These are phyloP conservation scores for Papilio demoleus DNA, from an alignment of 2,888 invertebrate genomes.

Conservation along the genomic window DNA sequence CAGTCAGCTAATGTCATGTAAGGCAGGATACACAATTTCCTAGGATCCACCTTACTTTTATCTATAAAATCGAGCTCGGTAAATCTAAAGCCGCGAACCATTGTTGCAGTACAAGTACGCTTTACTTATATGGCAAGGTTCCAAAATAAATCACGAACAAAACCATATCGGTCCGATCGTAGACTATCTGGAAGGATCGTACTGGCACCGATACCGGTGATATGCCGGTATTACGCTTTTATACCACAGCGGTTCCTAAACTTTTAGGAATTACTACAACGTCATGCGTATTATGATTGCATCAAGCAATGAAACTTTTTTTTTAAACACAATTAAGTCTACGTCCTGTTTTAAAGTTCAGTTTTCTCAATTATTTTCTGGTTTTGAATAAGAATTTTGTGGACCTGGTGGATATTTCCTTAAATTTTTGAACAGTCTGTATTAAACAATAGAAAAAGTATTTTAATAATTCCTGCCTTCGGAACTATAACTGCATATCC, in stretches of 20 bases:
- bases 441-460: no score
- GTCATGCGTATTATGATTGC: no score
- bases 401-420: no score
- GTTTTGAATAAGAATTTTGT: no score
- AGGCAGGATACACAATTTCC: constrained; percentile 32
- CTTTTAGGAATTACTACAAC: background rate
- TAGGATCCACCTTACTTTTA: constrained; percentile 68
- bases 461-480: no score
- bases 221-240: constrained; percentile 79
- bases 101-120: constrained; percentile 70
- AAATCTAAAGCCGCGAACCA: constrained; percentile 74
- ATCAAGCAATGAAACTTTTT: no score
- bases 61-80: constrained; percentile 80
- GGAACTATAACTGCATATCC: no score
- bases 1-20: constrained; percentile 9
- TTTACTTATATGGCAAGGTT: constrained; percentile 78
- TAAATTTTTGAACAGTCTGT: no score
- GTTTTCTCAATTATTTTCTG: no score
- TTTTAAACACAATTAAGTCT: no score
- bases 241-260: constrained; percentile 57
- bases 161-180: constrained; percentile 80
- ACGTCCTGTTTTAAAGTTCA: no score
- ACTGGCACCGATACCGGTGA: constrained; percentile 65
- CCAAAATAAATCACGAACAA: constrained; percentile 81
- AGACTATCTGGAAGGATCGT: constrained; percentile 72